Evolutionary conservation across 2,113 vertebrate species (phyloP).

Genomic region (Neolamprologus falcicula): DNA sequence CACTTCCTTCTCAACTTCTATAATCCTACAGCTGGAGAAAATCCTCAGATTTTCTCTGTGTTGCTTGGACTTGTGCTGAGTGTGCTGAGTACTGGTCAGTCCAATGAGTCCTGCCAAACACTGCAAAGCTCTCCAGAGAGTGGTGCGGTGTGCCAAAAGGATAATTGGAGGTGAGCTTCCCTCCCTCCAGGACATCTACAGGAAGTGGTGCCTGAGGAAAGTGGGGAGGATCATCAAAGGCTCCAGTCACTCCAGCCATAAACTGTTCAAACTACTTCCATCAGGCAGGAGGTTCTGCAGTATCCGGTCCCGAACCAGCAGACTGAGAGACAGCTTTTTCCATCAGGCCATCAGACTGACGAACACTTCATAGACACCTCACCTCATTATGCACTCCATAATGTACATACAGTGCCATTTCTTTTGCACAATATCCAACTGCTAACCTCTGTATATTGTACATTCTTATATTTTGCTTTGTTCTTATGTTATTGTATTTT

Average conservation of each 20-base stretch:
- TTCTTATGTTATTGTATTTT: neutral
- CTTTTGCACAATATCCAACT: neutral
- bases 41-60: neutral
- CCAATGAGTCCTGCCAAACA: neutral
- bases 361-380: neutral
- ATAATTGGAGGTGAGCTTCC: neutral
- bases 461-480: neutral
- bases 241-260: neutral
- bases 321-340: neutral
- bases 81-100: neutral
- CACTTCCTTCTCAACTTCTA: neutral
- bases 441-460: neutral
- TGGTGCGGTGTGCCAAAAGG: neutral
- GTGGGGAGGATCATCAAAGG: neutral
- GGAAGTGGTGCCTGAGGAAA: neutral
- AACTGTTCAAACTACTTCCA: neutral
- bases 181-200: neutral
- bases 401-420: neutral
- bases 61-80: neutral
- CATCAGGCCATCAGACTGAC: neutral
- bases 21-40: neutral
- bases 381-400: fast-evolving
- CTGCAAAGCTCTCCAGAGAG: neutral
- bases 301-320: fast-evolving
- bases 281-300: neutral